Evolutionary conservation across 2,888 invertebrate genomes (phyloP), one percentile per base, ranked within the genome.

Genomic region (Papilio protenor): DNA sequence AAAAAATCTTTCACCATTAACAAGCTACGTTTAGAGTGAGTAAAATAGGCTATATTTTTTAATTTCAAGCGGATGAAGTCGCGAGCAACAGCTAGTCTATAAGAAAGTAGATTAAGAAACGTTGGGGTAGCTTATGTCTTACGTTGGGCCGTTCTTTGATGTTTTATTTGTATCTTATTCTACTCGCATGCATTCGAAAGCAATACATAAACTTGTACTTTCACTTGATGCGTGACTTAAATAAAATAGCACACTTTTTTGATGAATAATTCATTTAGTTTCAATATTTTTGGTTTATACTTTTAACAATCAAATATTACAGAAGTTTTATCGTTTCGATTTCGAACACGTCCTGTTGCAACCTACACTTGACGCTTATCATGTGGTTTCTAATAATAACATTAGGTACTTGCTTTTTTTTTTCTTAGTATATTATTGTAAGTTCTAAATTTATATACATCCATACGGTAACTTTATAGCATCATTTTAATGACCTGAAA

Each of bases 311-410:
- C 6, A 33, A 18, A 27, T 4, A 61, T 16, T 6, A 33, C 18
- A 14, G 16, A 61, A 16, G 18, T 64, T 66, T 66, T 66, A 66
- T 40, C 66, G 40, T 40, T n/a, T n/a, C 8, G 10, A 66, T 66
- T 66, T 40, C 23, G 3, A 40, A 2, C 33, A 40, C 40, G 16
- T 66, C 66, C 66, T 40, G 33, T 40, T 40, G 33, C 66, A 40
- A 66, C 40, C 27, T 2, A 33, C 64, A 64, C 4, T 55, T 59
- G 18, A 18, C 18, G 33, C 33, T 64, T 64, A 64, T 64, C 64
- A 10, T 57, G 27, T 18, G 64, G 64, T 64, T 64, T 64, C 64
- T 64, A 64, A 64, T 10, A 33, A 64, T 64, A 64, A 33, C 14
- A 64, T 59, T 10, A 16, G 27, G 12, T 61, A 61, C 61, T 27